These are phyloP conservation scores for Polydesmus complanatus DNA, from an alignment of 2,888 invertebrate species.

Conservation along the genomic window DNA sequence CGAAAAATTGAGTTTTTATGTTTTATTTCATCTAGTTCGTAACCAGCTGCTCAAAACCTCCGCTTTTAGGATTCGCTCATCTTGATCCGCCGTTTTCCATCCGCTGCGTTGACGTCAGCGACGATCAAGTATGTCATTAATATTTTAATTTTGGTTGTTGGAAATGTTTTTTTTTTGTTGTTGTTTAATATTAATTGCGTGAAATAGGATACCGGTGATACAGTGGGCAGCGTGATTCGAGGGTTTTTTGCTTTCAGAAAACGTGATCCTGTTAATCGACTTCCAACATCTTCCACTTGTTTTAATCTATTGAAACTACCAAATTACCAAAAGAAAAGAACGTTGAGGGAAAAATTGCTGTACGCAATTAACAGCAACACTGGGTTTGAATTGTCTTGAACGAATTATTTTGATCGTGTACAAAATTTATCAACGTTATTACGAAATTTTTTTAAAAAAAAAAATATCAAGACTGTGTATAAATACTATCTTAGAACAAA, in stretches of 20 bases:
- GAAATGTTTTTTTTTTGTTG: slow-evolving; percentile 6
- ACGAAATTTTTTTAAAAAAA: too few species aligned
- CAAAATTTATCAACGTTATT: too few species aligned
- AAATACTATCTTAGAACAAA: too few species aligned
- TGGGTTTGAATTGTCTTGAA: slow-evolving; percentile 91
- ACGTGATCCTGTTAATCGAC: slow-evolving; percentile 79
- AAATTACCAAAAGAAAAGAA: slow-evolving; percentile 93
- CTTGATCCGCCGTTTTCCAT: slow-evolving; percentile 96
- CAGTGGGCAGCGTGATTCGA: slow-evolving; percentile 65
- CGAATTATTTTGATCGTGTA: too few species aligned
- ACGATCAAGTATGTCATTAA: slow-evolving; percentile 47
- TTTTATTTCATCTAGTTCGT: slow-evolving; percentile 47
- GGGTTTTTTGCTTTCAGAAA: slow-evolving; percentile 96
- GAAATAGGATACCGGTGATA: slow-evolving; percentile 41
- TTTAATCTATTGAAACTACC: slow-evolving; percentile 96
- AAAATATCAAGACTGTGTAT: too few species aligned
- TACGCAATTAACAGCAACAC: slow-evolving; percentile 97
- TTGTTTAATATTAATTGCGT: neutral
- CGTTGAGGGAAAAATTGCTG: slow-evolving; percentile 83
- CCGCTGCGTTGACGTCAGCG: slow-evolving; percentile 96
- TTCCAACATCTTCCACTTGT: slow-evolving; percentile 98
- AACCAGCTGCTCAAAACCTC: slow-evolving; percentile 93
- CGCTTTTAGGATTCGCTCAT: slow-evolving; percentile 87
- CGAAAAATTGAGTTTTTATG: neutral
- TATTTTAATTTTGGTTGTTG: neutral